Evolutionary conservation across 2,888 invertebrate genomes (phyloP), one percentile per base, ranked within the genome.

Genomic region (Agonum fuliginosum): DNA sequence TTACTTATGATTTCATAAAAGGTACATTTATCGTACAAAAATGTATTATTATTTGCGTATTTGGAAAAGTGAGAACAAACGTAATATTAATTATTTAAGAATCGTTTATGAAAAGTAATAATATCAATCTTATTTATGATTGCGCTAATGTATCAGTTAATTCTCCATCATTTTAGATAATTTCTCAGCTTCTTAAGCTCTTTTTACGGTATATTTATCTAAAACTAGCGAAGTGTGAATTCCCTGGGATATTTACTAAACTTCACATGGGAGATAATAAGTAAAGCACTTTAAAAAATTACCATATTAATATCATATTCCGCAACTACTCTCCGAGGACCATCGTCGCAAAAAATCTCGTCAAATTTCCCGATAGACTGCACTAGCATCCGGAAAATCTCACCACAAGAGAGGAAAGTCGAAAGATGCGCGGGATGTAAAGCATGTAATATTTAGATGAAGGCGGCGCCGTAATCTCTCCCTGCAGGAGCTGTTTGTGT

Each of bases 301-400:
- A 62, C 58, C 58, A 62, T 62, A 62, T 62, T 62, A 62, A 62
- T 62, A 62, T 62, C 58, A 62, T 62, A 62, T 62, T 30, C 58
- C 30, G 3, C 46, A 17, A 46, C 1, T 17, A 12, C 17, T 46
- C 17, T 12, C 17, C 0, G 17, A 3, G 46, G 46, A 17, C 6
- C 12, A 17, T 6, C 12, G 6, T 1, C 5, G 17, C 14, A 46
- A 46, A 46, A 17, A 46, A 46, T 4, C 4, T 14, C 46, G 14
- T 19, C 6, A 46, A 46, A 46, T 46, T 46, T 46, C 46, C 46
- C 46, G 46, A 17, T 46, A 46, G 46, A 46, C 46, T n/a, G n/a
- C 37, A n/a, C 17, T 46, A n/a, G 46, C 46, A 17, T 6, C 4
- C 37, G 37, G 3, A 8, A 37, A 37, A 37, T 37, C 37, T 37